These are phyloP conservation scores for Watsonalla binaria DNA, from an alignment of 2,888 invertebrate species.

Conservation along the genomic window DNA sequence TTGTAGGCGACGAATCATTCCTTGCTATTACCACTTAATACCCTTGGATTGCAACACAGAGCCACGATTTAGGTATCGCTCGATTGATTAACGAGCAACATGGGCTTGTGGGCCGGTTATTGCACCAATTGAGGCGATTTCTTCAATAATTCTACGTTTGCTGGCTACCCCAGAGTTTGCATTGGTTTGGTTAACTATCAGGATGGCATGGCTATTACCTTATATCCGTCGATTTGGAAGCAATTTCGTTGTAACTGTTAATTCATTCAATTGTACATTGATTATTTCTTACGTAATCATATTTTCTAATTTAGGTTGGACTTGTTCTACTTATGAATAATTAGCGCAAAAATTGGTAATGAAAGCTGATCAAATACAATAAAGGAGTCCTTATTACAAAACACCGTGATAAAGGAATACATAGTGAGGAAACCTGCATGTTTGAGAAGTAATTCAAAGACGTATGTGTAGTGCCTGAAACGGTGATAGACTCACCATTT, in stretches of 20 bases:
- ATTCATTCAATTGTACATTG: conserved; percentile 11
- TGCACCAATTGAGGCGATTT: conserved; percentile 49
- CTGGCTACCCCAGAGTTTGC: conserved; percentile 14
- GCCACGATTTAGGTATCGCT: conserved; percentile 42
- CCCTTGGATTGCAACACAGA: conserved; percentile 40
- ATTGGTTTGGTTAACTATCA: conserved; percentile 18
- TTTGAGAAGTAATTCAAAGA: no score
- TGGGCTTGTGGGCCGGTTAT: conserved; percentile 26
- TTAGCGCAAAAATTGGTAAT: no score
- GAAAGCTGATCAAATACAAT: no score
- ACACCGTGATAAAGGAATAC: no score
- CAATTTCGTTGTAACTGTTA: conserved; percentile 8
- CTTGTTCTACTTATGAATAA: no score
- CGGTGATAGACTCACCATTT: no score
- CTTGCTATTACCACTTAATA: conserved; percentile 22
- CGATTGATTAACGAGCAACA: conserved; percentile 52
- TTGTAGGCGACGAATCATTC: conserved; percentile 37
- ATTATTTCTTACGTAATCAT: no score
- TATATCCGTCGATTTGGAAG: conserved; percentile 22
- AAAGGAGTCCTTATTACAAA: no score
- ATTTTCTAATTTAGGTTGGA: no score
- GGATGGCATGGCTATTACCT: conserved; percentile 13
- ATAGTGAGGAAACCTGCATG: no score
- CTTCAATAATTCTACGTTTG: conserved; percentile 36
- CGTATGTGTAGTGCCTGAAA: no score